These are phyloP conservation scores for Columbina picui DNA, from an alignment of 2,113 vertebrate genomes.

Conservation along the genomic window DNA sequence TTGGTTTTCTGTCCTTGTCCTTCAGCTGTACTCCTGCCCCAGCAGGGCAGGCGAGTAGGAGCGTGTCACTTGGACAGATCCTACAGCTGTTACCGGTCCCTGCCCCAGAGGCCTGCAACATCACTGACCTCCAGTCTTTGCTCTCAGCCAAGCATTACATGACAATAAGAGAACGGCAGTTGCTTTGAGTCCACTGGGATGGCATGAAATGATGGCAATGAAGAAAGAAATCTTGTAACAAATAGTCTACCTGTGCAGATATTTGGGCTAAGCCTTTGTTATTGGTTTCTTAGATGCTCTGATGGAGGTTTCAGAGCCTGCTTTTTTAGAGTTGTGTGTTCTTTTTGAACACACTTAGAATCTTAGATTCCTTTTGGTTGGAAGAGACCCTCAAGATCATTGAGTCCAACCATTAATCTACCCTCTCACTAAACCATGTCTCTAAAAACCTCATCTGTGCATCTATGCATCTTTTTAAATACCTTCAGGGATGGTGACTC, in stretches of 20 bases:
- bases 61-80: rapidly evolving
- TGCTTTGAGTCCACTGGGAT: not conserved
- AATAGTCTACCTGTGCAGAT: not conserved
- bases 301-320: not conserved
- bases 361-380: no score
- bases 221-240: not conserved
- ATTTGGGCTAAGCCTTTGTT: not conserved
- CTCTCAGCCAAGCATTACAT: not conserved
- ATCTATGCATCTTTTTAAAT: no score
- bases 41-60: not conserved
- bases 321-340: not conserved
- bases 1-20: not conserved
- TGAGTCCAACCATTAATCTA: no score
- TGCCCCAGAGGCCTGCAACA: not conserved
- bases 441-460: no score
- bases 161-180: not conserved
- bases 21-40: not conserved
- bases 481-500: no score
- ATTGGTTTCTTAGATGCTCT: not conserved
- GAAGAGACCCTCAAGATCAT: no score
- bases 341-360: not conserved
- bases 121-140: not conserved
- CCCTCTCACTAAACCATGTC: no score
- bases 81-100: not conserved
- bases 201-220: not conserved